phyloP scores from a whole-genome alignment of 2,113 vertebrate genomes.

The Gobius niger region DNA sequence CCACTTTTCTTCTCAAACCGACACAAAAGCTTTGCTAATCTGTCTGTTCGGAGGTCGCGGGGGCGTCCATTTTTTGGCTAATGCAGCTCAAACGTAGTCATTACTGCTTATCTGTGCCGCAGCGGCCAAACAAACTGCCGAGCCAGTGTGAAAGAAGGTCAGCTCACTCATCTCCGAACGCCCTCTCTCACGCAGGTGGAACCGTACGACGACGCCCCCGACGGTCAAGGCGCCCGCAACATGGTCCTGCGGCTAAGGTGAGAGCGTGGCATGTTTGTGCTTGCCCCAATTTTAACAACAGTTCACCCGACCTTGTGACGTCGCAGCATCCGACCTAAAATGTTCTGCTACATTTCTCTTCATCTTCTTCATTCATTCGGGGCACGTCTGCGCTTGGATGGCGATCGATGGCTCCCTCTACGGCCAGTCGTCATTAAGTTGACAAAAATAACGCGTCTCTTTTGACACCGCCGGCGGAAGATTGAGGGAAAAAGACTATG shows the following conservation, averaged over 20 bases:
- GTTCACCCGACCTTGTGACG: too few relatives aligned
- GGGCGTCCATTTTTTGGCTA: background rate
- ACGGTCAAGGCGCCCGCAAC: slow-evolving; percentile 86
- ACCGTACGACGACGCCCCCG: slow-evolving; percentile 77
- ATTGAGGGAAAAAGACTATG: background rate
- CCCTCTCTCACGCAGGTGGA: slow-evolving; percentile 77
- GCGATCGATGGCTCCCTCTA: background rate
- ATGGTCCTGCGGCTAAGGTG: slow-evolving; percentile 97
- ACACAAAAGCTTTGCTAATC: background rate
- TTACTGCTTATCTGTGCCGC: slow-evolving; percentile 1
- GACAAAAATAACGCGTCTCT: background rate
- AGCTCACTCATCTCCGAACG: slow-evolving; percentile 22
- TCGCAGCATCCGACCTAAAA: background rate
- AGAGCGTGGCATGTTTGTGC: slow-evolving; percentile 43
- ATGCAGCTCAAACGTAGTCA: background rate
- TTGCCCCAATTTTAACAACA: too few relatives aligned
- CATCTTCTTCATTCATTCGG: background rate
- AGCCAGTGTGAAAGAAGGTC: background rate
- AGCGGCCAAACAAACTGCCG: background rate
- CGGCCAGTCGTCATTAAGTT: background rate
- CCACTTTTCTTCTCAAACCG: background rate
- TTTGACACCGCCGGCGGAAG: background rate
- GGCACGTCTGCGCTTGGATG: background rate
- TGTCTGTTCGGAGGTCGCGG: background rate
- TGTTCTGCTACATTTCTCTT: background rate